A percentile compares a stretch with the other conserved stretches of the same genome.
phyloP scores from a whole-genome alignment of 2,113 vertebrate species.

The Cyrtonyx montezumae region DNA sequence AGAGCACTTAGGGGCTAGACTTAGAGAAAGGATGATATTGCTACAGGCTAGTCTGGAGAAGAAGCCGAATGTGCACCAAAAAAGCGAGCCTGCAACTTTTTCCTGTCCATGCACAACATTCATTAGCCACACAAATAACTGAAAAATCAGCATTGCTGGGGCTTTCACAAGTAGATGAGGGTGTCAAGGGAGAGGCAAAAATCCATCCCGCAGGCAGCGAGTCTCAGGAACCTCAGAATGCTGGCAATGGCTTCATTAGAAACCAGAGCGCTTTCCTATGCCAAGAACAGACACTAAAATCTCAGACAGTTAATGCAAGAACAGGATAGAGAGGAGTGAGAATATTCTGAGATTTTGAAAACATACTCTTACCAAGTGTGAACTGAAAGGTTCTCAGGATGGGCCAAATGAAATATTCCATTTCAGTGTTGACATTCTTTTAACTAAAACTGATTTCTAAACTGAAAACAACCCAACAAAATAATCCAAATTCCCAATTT shows the following conservation, averaged over 20 bases:
- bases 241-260: conserved; percentile 60
- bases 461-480: conserved; percentile 42
- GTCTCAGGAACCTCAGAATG: conserved; percentile 60
- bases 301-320: conserved; percentile 63
- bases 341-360: conserved; percentile 65
- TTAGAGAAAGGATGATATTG: not conserved
- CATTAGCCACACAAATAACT: conserved; percentile 61
- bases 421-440: conserved; percentile 59
- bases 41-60: not conserved
- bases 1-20: not conserved
- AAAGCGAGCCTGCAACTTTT: conserved; percentile 36
- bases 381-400: conserved; percentile 55
- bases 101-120: conserved; percentile 48
- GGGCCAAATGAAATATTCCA: conserved; percentile 68
- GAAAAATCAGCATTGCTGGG: conserved; percentile 59
- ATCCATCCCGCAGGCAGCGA: conserved; percentile 53
- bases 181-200: conserved; percentile 65
- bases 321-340: conserved; percentile 49
- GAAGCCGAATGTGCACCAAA: not conserved
- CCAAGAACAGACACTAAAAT: conserved; percentile 69
- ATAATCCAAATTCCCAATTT: conserved; percentile 4
- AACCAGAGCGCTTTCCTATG: conserved; percentile 53
- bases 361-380: conserved; percentile 44
- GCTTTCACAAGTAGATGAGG: conserved; percentile 65
- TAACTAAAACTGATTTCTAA: conserved; percentile 48